Percentiles rank a stretch among this genome's conserved stretches.
Evolutionary conservation across 2,797 vertebrate species (phyloP).

Genomic region (Muraenolepis orangiensis): DNA sequence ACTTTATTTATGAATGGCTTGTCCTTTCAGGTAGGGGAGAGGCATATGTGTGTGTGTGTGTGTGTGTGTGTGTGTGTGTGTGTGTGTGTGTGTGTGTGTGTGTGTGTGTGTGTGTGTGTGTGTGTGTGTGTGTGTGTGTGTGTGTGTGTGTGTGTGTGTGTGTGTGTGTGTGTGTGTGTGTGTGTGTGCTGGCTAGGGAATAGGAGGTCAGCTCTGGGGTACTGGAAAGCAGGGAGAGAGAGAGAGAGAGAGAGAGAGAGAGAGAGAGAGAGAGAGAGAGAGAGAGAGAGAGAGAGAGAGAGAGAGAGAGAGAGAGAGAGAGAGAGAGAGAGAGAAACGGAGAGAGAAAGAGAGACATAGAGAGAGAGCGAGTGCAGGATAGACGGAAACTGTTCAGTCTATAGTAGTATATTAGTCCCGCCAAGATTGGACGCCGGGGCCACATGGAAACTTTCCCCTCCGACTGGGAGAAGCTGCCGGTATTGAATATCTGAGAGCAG

Average conservation of each 20-base stretch:
- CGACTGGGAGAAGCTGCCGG: constrained; percentile 51
- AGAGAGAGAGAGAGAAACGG: constrained; percentile 9
- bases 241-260: background rate
- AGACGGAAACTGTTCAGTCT: constrained; percentile 60
- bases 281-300: constrained; percentile 11
- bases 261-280: background rate
- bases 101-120: constrained; percentile 13
- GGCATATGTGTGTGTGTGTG: constrained; percentile 14
- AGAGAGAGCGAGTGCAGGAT: constrained; percentile 35
- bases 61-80: constrained; percentile 13
- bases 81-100: constrained; percentile 14
- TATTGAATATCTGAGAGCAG: constrained; percentile 71
- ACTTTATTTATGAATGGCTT: no score
- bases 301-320: background rate
- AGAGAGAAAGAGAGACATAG: background rate
- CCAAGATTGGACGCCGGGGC: constrained; percentile 59
- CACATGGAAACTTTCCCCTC: constrained; percentile 71
- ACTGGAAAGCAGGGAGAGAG: constrained; percentile 56
- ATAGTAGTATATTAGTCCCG: constrained; percentile 48
- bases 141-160: background rate
- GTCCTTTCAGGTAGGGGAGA: no score
- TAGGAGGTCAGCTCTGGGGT: constrained; percentile 53
- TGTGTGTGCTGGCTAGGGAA: constrained; percentile 21
- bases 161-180: constrained; percentile 3
- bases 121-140: constrained; percentile 14